Percentiles rank a stretch among this genome's conserved stretches.
Conservation (phyloP, 2,888 invertebrate genomes). For the Entomobrya proxima region DNA sequence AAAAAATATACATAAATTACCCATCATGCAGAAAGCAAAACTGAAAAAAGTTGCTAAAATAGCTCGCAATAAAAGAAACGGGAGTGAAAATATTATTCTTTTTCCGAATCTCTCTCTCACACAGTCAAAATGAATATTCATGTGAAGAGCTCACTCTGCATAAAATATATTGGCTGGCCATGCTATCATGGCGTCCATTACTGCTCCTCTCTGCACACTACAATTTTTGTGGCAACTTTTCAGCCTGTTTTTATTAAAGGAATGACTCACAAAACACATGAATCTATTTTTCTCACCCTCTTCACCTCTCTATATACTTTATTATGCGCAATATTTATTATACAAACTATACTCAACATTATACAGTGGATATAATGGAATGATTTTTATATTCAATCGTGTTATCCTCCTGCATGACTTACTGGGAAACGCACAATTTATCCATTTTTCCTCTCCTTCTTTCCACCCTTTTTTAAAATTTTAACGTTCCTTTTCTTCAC, state of each 20-base stretch:
- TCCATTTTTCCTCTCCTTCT: neutral
- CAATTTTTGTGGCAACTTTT: neutral
- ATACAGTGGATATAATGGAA: neutral
- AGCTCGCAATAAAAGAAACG: slow-evolving; percentile 44
- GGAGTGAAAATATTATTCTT: slow-evolving; percentile 60
- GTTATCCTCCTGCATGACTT: slow-evolving; percentile 4
- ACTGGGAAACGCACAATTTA: neutral
- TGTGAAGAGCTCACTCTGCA: slow-evolving; percentile 47
- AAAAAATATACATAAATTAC: slow-evolving; percentile 46
- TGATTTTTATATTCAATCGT: neutral
- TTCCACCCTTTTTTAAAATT: neutral
- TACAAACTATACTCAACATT: neutral
- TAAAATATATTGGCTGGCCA: slow-evolving; percentile 50
- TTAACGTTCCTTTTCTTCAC: neutral
- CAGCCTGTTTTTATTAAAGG: slow-evolving; percentile 1
- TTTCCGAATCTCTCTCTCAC: slow-evolving; percentile 17
- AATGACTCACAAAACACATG: slow-evolving; percentile 24
- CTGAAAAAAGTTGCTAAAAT: slow-evolving; percentile 51
- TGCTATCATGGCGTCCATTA: neutral
- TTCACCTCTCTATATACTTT: neutral
- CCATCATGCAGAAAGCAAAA: slow-evolving; percentile 47
- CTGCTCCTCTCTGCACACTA: neutral
- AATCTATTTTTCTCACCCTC: slow-evolving; percentile 36
- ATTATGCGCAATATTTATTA: neutral
- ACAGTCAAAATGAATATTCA: slow-evolving; percentile 60